These are phyloP conservation scores for Zoanthus sansibaricus DNA, from an alignment of 92 coral and sea anemone genomes.

Conservation along the genomic window DNA sequence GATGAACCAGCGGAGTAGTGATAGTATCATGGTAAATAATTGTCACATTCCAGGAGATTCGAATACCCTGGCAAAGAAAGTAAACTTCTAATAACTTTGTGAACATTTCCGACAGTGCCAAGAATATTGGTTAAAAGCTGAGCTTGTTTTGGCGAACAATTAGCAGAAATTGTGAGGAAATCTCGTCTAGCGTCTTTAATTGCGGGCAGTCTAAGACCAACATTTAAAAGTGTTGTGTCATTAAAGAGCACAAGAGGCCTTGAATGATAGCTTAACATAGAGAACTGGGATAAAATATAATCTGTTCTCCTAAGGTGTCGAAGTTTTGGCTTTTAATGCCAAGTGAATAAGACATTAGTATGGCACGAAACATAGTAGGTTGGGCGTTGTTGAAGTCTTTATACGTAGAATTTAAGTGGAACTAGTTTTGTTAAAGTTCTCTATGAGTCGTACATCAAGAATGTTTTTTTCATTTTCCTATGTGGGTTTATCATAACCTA, in stretches of 20 bases:
- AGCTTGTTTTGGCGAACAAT: background rate
- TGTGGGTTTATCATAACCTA: slow-evolving; percentile 41
- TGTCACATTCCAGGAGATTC: slow-evolving; percentile 28
- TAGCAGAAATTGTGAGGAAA: background rate
- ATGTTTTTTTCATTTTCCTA: slow-evolving; percentile 64
- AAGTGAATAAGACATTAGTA: background rate
- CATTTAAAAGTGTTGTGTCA: background rate
- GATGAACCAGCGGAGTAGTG: background rate
- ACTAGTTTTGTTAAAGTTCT: background rate
- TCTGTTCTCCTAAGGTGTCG: slow-evolving; percentile 10
- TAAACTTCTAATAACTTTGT: background rate
- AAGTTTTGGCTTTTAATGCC: background rate
- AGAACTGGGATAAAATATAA: slow-evolving; percentile 11
- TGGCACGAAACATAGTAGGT: slow-evolving; percentile 16
- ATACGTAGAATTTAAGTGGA: background rate
- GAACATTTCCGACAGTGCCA: background rate
- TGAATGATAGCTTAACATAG: slow-evolving; percentile 4
- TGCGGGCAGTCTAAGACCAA: background rate
- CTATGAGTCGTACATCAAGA: slow-evolving; percentile 23
- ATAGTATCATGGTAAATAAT: slow-evolving; percentile 26
- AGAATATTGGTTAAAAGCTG: background rate
- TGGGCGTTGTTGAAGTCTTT: background rate
- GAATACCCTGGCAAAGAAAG: slow-evolving; percentile 29
- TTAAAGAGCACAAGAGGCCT: background rate
- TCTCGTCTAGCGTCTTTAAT: background rate